phyloP scores from a whole-genome alignment of 2,113 vertebrate species.

The Oostethus manadensis region DNA sequence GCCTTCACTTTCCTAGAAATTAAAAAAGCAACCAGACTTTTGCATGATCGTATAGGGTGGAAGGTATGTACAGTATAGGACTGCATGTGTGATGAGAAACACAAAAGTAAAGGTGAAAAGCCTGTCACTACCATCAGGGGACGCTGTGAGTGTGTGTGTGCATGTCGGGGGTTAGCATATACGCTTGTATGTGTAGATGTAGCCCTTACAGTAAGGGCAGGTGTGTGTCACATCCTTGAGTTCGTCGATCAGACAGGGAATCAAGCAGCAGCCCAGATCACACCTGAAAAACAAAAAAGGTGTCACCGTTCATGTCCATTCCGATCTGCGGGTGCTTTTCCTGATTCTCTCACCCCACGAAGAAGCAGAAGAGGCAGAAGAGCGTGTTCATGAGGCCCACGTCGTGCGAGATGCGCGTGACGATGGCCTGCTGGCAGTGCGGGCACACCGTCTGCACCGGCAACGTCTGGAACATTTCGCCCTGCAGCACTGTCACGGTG shows the following conservation, averaged over 20 bases:
- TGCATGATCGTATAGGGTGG: conserved; percentile 25
- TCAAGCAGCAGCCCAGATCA: conserved; percentile 94
- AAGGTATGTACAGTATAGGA: conserved; percentile 56
- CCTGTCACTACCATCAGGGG: conserved; percentile 47
- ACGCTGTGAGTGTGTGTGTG: conserved; percentile 38
- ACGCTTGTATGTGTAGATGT: conserved; percentile 98
- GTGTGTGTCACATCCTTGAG: conserved; percentile 98
- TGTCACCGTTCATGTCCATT: neutral
- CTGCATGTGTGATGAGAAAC: conserved; percentile 29
- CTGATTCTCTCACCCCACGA: conserved; percentile 81
- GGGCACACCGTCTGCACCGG: conserved; percentile 94
- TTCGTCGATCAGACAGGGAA: conserved; percentile 94
- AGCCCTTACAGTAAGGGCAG: conserved; percentile 96
- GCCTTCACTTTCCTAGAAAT: conserved; percentile 1
- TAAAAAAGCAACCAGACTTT: conserved; percentile 3
- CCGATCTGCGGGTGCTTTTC: neutral
- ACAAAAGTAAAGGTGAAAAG: conserved; percentile 32
- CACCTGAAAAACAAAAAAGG: conserved; percentile 72
- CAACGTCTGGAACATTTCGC: conserved; percentile 90
- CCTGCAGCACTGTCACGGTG: conserved; percentile 92
- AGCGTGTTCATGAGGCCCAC: conserved; percentile 95
- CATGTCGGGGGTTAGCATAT: conserved; percentile 81
- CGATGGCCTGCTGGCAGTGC: conserved; percentile 95
- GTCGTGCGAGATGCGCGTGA: conserved; percentile 89
- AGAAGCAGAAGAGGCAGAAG: conserved; percentile 95